phyloP scores from a whole-genome alignment of 2,888 invertebrate species.

The Cantharis rufa region DNA sequence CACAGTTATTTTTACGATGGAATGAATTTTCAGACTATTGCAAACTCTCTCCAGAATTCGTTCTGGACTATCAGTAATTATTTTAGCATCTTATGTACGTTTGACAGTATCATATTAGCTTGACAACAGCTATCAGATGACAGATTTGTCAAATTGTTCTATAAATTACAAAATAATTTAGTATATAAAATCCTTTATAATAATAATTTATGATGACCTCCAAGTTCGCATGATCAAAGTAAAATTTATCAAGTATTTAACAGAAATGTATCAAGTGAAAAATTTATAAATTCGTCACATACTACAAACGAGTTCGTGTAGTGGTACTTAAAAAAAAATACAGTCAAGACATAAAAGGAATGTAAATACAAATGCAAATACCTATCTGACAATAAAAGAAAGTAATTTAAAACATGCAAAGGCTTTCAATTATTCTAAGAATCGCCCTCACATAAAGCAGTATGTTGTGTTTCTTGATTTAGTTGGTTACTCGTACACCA shows the following conservation, averaged over 20 bases:
- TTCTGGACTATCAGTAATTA: too few species aligned
- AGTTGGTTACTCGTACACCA: slow-evolving; percentile 17
- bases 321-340: slow-evolving; percentile 2
- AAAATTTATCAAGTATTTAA: background rate
- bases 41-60: too few species aligned
- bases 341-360: slow-evolving; percentile 20
- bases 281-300: background rate
- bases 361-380: slow-evolving; percentile 20
- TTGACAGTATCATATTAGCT: too few species aligned
- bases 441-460: slow-evolving; percentile 17
- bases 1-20: too few species aligned
- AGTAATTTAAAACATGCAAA: slow-evolving; percentile 29
- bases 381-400: slow-evolving; percentile 20
- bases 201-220: background rate
- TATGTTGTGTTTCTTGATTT: slow-evolving; percentile 29
- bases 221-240: background rate
- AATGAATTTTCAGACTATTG: too few species aligned
- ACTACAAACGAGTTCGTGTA: slow-evolving; percentile 6
- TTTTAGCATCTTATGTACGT: too few species aligned
- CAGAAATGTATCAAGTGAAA: background rate
- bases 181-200: background rate
- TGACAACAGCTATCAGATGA: too few species aligned
- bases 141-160: background rate
- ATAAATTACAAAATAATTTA: background rate
- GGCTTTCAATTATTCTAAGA: slow-evolving; percentile 29